These are phyloP conservation scores for Resseliella maxima DNA, from an alignment of 2,888 invertebrate species.

Conservation along the genomic window DNA sequence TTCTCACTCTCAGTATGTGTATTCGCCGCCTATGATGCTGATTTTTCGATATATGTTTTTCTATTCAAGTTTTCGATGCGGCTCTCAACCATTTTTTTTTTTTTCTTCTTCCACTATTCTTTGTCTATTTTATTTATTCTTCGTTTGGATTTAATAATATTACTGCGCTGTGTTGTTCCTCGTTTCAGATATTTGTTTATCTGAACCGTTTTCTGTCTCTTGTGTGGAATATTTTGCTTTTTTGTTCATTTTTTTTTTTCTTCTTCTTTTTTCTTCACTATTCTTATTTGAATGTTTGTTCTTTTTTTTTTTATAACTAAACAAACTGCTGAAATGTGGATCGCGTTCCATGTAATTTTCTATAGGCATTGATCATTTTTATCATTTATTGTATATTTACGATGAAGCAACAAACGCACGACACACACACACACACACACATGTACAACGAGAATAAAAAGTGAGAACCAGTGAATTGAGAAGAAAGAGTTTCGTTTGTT, in stretches of 20 bases:
- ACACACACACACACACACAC: background rate
- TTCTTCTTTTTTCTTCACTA: background rate
- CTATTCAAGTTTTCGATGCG: background rate
- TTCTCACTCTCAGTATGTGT: background rate
- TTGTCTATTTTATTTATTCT: conserved; percentile 36
- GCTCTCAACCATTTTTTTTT: background rate
- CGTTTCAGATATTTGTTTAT: background rate
- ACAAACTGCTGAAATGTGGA: conserved; percentile 44
- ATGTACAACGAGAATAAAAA: no score
- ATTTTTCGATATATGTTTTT: conserved; percentile 25
- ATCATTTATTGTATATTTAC: background rate
- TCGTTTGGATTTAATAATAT: conserved; percentile 38
- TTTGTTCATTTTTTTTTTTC: background rate
- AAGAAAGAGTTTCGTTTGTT: background rate
- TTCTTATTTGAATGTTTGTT: background rate
- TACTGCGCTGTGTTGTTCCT: background rate
- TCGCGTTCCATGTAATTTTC: conserved; percentile 30
- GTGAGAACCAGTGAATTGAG: background rate
- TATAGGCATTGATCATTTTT: conserved; percentile 32
- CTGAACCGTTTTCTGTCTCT: background rate
- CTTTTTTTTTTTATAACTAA: no score
- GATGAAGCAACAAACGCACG: background rate
- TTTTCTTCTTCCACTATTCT: background rate
- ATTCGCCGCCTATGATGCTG: conserved; percentile 1
- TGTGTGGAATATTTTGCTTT: background rate